phyloP scores from a whole-genome alignment of 2,797 vertebrate species.

The Limnodromus scolopaceus region DNA sequence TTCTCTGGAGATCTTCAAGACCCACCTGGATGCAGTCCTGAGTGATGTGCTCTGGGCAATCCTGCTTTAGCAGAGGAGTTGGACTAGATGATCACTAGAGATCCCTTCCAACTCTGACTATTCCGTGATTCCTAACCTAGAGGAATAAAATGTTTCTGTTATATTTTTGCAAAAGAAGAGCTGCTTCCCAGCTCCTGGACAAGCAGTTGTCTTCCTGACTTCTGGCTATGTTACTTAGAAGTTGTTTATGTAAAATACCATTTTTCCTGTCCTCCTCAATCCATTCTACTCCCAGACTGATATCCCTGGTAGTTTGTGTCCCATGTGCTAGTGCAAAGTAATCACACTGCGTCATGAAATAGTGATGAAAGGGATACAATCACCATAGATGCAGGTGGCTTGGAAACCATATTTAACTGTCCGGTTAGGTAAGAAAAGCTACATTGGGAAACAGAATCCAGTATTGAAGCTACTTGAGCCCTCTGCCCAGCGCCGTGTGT shows the following conservation, averaged over 20 bases:
- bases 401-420: background rate
- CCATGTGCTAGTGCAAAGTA: background rate
- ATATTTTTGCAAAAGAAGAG: background rate
- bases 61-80: too few relatives aligned
- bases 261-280: background rate
- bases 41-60: too few relatives aligned
- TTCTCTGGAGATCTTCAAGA: too few relatives aligned
- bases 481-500: fast-evolving
- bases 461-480: background rate
- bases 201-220: background rate
- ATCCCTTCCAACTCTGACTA: too few relatives aligned
- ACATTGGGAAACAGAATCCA: background rate
- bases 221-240: background rate
- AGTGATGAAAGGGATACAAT: background rate
- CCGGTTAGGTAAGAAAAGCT: background rate
- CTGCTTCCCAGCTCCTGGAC: background rate
- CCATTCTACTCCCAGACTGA: background rate
- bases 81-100: too few relatives aligned
- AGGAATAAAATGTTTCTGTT: background rate
- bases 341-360: background rate
- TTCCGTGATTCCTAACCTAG: background rate
- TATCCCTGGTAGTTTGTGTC: background rate
- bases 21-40: too few relatives aligned
- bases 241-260: background rate
- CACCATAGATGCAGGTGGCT: background rate